Conservation (phyloP, 2,113 vertebrate genomes). For the Motacilla alba region DNA sequence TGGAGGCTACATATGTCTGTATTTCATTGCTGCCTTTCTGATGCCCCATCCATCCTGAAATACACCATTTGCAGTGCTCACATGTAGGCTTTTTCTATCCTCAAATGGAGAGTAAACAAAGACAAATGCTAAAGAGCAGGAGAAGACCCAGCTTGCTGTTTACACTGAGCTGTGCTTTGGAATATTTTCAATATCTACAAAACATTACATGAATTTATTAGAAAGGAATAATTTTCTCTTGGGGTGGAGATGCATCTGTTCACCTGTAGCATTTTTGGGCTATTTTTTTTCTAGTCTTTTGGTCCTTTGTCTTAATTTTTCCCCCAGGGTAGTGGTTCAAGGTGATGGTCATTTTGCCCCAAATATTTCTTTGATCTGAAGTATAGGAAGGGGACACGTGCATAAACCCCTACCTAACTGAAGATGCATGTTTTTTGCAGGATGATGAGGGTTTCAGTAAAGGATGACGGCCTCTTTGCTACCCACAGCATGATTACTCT, state of each 20-base stretch:
- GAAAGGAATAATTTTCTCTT: neutral
- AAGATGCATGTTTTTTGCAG: neutral
- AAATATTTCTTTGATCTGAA: neutral
- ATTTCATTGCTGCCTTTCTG: neutral
- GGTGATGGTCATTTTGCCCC: neutral
- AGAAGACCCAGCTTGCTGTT: neutral
- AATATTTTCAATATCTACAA: conserved; percentile 34
- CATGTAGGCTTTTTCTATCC: neutral
- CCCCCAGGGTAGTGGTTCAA: neutral
- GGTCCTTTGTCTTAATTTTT: neutral
- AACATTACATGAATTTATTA: neutral
- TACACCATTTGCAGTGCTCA: conserved; percentile 20
- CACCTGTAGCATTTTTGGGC: neutral
- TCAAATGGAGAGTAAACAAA: conserved; percentile 44
- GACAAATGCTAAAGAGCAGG: conserved; percentile 1
- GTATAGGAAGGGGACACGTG: neutral
- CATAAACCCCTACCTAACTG: neutral
- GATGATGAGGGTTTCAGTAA: neutral
- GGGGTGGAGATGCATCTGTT: neutral
- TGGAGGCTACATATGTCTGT: neutral
- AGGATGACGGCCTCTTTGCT: neutral
- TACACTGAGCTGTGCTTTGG: conserved; percentile 24
- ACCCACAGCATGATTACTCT: neutral
- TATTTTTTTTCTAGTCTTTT: neutral
- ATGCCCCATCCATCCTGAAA: neutral